A percentile compares a stretch with the other conserved stretches of the same genome.
Evolutionary conservation across 1,140 invertebrate species (phyloP).

Genomic region (Drosophila sucinea): DNA sequence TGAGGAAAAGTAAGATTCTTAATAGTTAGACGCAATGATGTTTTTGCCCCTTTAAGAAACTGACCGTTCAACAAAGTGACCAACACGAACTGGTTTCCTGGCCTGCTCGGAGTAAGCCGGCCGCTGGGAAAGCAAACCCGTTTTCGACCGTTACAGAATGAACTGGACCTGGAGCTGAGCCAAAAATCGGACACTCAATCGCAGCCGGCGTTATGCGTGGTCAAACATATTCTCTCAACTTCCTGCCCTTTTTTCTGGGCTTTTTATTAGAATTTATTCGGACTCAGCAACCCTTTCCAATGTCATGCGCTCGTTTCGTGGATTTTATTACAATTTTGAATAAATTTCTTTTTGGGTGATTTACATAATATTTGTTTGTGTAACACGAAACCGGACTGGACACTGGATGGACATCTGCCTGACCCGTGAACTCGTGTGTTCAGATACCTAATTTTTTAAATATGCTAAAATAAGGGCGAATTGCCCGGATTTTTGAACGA

Average conservation of each 20-base stretch:
- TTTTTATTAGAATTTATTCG: constrained; percentile 31
- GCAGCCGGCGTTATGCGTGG: constrained; percentile 39
- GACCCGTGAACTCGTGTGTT: neutral
- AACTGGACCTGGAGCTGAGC: constrained; percentile 13
- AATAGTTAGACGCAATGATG: neutral
- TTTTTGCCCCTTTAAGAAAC: constrained; percentile 10
- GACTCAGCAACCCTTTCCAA: constrained; percentile 45
- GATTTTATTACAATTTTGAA: constrained; percentile 49
- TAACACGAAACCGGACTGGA: constrained; percentile 43
- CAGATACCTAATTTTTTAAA: neutral
- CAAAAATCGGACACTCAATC: constrained; percentile 20
- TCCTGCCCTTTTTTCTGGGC: constrained; percentile 27
- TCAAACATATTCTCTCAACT: constrained; percentile 42
- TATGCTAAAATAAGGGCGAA: neutral
- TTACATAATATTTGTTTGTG: constrained; percentile 56
- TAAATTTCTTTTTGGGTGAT: constrained; percentile 41
- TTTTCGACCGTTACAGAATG: constrained; percentile 41
- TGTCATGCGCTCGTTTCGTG: constrained; percentile 25
- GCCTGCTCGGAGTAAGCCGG: neutral
- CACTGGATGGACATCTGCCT: constrained; percentile 43
- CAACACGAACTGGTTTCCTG: constrained; percentile 63
- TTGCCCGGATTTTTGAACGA: neutral
- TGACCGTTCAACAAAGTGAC: constrained; percentile 17
- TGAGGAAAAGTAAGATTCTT: constrained; percentile 3
- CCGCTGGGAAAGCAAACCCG: constrained; percentile 61